phyloP scores from a whole-genome alignment of 2,888 invertebrate species.

The Fragum whitleyi region DNA sequence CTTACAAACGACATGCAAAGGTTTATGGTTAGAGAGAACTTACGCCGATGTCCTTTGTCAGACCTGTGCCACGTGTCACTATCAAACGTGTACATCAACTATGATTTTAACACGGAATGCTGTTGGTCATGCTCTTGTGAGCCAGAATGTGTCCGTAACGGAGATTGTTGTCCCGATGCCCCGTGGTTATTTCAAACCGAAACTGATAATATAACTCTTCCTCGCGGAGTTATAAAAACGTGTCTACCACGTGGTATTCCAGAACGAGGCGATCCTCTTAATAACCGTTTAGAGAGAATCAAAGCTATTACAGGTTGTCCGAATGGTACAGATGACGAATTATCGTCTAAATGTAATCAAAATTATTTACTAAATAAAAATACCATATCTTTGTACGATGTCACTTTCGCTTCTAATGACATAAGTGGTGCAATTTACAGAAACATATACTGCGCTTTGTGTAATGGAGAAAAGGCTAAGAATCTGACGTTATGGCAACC shows the following conservation, averaged over 20 bases:
- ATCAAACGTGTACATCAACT: not conserved
- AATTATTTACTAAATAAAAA: not conserved
- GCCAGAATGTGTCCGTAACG: not conserved
- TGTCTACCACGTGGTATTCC: conserved; percentile 15
- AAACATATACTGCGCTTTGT: conserved; percentile 8
- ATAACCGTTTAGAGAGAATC: conserved; percentile 8
- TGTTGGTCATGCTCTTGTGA: conserved; percentile 2
- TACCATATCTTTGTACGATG: not conserved
- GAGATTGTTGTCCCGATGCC: conserved; percentile 9
- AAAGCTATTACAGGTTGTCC: conserved; percentile 10
- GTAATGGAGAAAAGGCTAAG: not conserved
- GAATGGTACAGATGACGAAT: not conserved
- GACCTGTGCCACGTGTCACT: not conserved
- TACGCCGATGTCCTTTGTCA: not conserved
- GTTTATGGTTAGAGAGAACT: not conserved
- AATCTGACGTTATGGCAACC: conserved; percentile 5
- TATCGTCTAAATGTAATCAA: conserved; percentile 7
- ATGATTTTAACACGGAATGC: not conserved
- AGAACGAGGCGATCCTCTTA: not conserved
- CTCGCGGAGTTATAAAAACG: too few species aligned
- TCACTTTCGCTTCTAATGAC: not conserved
- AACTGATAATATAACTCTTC: not conserved
- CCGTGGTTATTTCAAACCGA: not conserved
- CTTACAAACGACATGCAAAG: conserved; percentile 2
- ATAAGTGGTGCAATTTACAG: not conserved